Evolutionary conservation across 1,140 invertebrate species (phyloP), one percentile per base, ranked within the genome.

Genomic region (Dufourea novaeangliae): DNA sequence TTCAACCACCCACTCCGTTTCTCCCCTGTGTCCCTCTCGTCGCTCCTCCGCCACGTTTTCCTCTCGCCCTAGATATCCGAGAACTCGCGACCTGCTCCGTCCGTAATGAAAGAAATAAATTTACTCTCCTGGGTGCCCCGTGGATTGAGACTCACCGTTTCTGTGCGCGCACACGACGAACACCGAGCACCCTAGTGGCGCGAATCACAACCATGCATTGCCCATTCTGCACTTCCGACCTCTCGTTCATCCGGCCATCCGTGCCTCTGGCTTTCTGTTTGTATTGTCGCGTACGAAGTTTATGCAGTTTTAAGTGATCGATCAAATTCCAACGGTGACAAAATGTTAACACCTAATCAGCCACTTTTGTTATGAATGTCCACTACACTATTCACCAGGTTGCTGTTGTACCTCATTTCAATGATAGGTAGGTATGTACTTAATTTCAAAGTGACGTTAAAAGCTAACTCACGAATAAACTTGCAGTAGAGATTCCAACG

Each of bases 81-180:
- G 91, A 92, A 91, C 91, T 92, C 90, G 91, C 90, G 89, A 91
- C 86, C 89, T 86, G 90, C 87, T 92, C 84, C 82, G 88, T 91
- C 89, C 88, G 91, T 93, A 93, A 93, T 93, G 92, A 93, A 93
- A 93, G 92, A 92, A 93, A 93, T 93, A 92, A 93, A 93, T 93
- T 92, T 89, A 91, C 90, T 92, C 89, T 79, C 74, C 83, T 78
- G 80, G 73, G 73, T 84, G 79, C 80, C 79, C 79, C 73, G 73
- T 84, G 85, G 85, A 90, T 87, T 80, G 84, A 83, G 82, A 87
- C 85, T 80, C 84, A 50, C 50, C 68, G 79, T 79, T 71, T 69
- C 62, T 72, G 67, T 39, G 74, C 66, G 68, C 68, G 70, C 71
- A n/a, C 44, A n/a, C 44, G 17, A 80, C 80, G 27, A 32, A 82